Evolutionary conservation across 2,888 invertebrate genomes (phyloP).

Genomic region (Dendrolimus pini): DNA sequence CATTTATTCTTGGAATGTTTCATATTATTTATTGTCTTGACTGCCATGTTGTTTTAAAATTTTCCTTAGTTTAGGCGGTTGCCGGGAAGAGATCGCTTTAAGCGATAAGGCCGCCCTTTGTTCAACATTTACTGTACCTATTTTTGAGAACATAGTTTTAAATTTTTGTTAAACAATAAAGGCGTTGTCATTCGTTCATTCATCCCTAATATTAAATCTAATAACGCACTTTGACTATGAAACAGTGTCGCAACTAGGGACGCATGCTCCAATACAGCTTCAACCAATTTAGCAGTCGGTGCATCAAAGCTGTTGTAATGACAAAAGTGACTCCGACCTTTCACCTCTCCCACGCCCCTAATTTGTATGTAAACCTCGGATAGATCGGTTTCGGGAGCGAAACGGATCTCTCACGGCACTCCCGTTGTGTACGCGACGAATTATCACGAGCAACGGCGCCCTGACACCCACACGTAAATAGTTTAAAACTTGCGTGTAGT

Average conservation of each 20-base stretch:
- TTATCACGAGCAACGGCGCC: constrained; percentile 69
- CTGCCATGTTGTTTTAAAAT: no score
- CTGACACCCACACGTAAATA: constrained; percentile 48
- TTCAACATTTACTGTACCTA: no score
- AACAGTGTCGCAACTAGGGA: background rate
- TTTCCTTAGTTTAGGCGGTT: no score
- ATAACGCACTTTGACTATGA: background rate
- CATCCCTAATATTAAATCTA: no score
- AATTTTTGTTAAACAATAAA: no score
- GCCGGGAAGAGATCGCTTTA: no score
- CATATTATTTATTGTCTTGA: no score
- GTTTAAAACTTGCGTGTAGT: constrained; percentile 11
- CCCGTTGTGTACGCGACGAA: constrained; percentile 65
- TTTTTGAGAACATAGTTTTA: no score
- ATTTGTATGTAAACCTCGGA: constrained; percentile 55
- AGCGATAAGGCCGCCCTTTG: no score
- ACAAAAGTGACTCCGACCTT: constrained; percentile 46
- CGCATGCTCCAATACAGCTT: background rate
- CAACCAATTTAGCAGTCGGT: constrained; percentile 13
- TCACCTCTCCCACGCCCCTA: constrained; percentile 69
- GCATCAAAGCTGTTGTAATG: constrained; percentile 30
- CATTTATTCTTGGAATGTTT: no score
- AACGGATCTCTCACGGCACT: constrained; percentile 67
- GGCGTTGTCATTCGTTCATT: no score
- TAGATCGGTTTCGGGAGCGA: constrained; percentile 55